Base-by-base conservation (phyloP, 2,113 vertebrate species). In the Ageneiosus marmoratus region DNA sequence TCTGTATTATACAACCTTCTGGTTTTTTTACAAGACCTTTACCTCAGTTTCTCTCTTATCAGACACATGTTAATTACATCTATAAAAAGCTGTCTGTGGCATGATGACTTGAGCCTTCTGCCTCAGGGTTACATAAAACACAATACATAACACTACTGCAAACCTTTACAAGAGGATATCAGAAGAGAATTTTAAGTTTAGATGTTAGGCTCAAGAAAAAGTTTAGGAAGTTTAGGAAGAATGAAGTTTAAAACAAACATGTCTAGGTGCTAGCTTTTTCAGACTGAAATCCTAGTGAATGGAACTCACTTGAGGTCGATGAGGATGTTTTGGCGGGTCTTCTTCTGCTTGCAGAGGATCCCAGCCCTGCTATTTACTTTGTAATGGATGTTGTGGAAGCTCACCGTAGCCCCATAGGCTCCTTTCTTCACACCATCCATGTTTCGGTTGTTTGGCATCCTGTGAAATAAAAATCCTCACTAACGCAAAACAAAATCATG, bases 331-430 rank as follows among this genome's bases (percentile, higher is more conserved):
- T 94, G 93, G 10, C 9, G 48, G 0, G 81, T 76, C 0, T 12
- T 37, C 29, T 91, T 93, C 85, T 86, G 90, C 48, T 87, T 55
- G n/a, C 89, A 85, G 9, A 90, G 37, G 0, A 87, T 86, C 53
- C 80, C 74, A 27, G 88, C 85, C 50, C 88, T 89, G 74, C 85
- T 80, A 0, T 6, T 87, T 78, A 93, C 90, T 2, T 89, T 88
- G 88, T 94, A 94, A 86, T 90, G 63, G 69, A 94, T 91, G 77
- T 92, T 87, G 73, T 93, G 93, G 80, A 93, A 94, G 77, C 92
- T 94, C 56, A 94, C 91, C 0, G 86, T 90, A 63, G 92, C 83
- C 0, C 92, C 92, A n/a, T 29, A 75, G 0, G 0, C 32, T 9
- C 37, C 73, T 37, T n/a, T 67, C 44, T 34, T 65, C 78, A 53